phyloP scores from a whole-genome alignment of 1,140 invertebrate genomes.

The Drosophila insularis region DNA sequence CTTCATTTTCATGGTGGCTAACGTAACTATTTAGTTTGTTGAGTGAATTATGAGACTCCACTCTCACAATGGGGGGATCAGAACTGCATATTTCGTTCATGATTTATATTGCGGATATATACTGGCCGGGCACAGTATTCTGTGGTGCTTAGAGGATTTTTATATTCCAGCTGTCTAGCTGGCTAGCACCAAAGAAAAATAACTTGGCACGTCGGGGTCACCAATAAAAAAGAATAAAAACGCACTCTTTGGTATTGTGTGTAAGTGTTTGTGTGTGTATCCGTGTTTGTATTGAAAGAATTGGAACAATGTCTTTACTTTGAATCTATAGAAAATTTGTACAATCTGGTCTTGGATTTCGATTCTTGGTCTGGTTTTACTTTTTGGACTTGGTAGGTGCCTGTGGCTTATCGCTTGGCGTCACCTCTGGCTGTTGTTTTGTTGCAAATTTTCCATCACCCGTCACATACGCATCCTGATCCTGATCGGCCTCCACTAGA shows the following conservation, averaged over 20 bases:
- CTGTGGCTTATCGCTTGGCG: neutral
- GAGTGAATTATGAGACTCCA: conserved; percentile 51
- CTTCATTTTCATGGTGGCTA: conserved; percentile 58
- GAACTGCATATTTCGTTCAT: conserved; percentile 22
- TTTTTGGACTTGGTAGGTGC: neutral
- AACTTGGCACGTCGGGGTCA: neutral
- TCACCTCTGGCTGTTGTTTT: neutral
- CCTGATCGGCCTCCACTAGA: neutral
- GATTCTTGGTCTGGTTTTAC: neutral
- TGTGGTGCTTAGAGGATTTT: conserved; percentile 34
- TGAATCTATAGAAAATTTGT: neutral
- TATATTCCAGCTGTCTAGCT: neutral
- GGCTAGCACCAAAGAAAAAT: neutral
- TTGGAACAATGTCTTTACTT: neutral
- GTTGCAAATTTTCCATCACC: neutral
- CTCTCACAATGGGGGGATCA: conserved; percentile 51
- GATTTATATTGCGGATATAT: conserved; percentile 76
- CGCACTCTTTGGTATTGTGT: neutral
- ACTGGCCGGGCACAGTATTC: conserved; percentile 41
- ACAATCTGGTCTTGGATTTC: too few relatives aligned
- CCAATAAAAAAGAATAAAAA: neutral
- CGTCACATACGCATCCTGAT: neutral
- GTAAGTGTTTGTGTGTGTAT: too few relatives aligned
- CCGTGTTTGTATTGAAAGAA: neutral
- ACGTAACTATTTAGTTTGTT: conserved; percentile 25